Evolutionary conservation across 2,113 vertebrate genomes (phyloP), one percentile per base, ranked within the genome.

Genomic region (Spermophilus dauricus): DNA sequence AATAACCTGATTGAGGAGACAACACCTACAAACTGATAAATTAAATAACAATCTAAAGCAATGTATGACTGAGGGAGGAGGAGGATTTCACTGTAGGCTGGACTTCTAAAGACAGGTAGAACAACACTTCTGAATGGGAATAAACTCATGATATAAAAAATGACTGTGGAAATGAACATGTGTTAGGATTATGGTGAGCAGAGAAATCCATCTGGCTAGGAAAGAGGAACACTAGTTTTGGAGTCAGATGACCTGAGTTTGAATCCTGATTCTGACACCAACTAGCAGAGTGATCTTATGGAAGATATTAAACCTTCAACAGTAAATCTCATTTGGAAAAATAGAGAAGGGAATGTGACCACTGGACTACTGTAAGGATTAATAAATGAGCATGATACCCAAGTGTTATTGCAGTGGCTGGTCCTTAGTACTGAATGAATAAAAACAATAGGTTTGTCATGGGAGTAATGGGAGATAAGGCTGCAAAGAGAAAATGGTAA

Each of bases 141-240:
- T 39, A 45, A 78, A n/a, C n/a, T 26, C 2, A 10, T 1, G 1
- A 28, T 80, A 22, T 45, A 51, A 94, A 69, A 53, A 32, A 42
- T 3, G 30, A 37, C 20, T 16, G 24, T 6, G 34, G 16, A 76
- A 14, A 13, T 13, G 32, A 34, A n/a, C n/a, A 4, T 0, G 3
- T 32, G 30, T 58, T 56, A n/a, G 28, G 18, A 4, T 56, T 26
- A 3, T 4, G 4, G 12, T 22, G 24, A 91, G 22, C 8, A 81
- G 32, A 70, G 39, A 39, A 20, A 24, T 18, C n/a, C 5, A 6
- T 7, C 1, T 63, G 69, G 81, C 28, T 39, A 30, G 56, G 30
- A 53, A 51, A 69, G 26, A 53, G 69, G 75, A 70, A 80, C 77
- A 37, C 4, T 51, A 26, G 34, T 2, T 82, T 56, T 89, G 63